phyloP scores from a whole-genome alignment of 2,113 vertebrate genomes.

The Odocoileus virginianus region DNA sequence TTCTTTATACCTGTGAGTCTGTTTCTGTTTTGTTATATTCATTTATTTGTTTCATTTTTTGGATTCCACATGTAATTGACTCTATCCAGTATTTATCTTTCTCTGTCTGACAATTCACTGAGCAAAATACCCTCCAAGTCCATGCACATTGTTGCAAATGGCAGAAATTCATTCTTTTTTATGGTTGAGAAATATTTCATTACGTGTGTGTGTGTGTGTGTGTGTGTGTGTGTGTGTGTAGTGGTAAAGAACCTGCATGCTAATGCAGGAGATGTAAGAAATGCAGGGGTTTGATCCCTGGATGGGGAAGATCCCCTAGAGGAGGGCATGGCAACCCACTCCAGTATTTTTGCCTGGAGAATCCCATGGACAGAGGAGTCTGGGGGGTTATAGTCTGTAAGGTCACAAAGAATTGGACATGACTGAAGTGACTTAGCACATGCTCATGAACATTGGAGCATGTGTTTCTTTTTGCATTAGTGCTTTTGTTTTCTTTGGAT shows the following conservation, averaged over 20 bases:
- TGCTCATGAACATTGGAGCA: neutral
- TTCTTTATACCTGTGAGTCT: neutral
- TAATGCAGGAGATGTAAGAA: neutral
- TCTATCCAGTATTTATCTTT: neutral
- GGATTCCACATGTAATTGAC: neutral
- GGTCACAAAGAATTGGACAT: neutral
- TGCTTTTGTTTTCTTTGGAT: neutral
- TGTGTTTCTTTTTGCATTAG: neutral
- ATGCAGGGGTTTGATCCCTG: neutral
- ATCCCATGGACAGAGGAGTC: neutral
- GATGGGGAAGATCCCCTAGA: neutral
- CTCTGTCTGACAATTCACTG: neutral
- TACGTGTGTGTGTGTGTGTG: fast-evolving
- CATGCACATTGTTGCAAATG: neutral
- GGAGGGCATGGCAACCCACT: neutral
- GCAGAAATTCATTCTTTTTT: neutral
- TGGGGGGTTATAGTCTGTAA: neutral
- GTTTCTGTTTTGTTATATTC: neutral
- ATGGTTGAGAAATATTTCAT: neutral
- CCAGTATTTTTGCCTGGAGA: neutral
- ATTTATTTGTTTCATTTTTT: neutral
- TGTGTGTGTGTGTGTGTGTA: neutral
- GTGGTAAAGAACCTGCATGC: neutral
- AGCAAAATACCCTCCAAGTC: neutral
- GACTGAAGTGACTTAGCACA: neutral